Conservation (phyloP, 2,113 vertebrate species). For the Mus musculus region DNA sequence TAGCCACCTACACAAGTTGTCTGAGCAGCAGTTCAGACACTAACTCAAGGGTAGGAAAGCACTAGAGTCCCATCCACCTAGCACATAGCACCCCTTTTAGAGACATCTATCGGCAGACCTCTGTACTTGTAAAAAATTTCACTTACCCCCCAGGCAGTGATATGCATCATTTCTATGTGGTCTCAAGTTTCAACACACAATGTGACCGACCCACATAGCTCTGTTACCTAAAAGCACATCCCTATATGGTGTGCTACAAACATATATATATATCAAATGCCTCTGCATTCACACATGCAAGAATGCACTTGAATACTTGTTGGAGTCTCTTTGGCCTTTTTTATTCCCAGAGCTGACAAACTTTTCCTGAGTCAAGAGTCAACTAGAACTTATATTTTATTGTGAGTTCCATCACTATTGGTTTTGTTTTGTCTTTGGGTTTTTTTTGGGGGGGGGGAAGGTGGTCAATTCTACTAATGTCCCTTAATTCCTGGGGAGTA, state of each 20-base stretch:
- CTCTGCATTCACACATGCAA: neutral
- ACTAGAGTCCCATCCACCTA: neutral
- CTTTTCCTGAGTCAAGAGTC: constrained; percentile 28
- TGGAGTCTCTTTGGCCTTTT: neutral
- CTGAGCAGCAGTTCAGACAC: neutral
- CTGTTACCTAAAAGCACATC: neutral
- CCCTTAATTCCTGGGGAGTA: constrained; percentile 48
- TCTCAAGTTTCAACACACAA: neutral
- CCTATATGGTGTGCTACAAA: neutral
- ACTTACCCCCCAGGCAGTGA: neutral
- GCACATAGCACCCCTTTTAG: neutral
- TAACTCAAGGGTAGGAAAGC: neutral
- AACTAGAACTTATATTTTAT: constrained; percentile 31
- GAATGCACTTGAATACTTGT: neutral
- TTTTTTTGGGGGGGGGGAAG: neutral
- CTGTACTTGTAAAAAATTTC: neutral
- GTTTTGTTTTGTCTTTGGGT: neutral
- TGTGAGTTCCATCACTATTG: constrained; percentile 45
- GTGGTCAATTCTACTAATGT: constrained; percentile 37
- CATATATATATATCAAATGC: neutral
- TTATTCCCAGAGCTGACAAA: neutral
- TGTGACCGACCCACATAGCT: neutral
- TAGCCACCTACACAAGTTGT: neutral
- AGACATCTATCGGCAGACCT: neutral
- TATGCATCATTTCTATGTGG: neutral